phyloP scores from a whole-genome alignment of 1,140 invertebrate species.

The Protaetia brevitarsis region DNA sequence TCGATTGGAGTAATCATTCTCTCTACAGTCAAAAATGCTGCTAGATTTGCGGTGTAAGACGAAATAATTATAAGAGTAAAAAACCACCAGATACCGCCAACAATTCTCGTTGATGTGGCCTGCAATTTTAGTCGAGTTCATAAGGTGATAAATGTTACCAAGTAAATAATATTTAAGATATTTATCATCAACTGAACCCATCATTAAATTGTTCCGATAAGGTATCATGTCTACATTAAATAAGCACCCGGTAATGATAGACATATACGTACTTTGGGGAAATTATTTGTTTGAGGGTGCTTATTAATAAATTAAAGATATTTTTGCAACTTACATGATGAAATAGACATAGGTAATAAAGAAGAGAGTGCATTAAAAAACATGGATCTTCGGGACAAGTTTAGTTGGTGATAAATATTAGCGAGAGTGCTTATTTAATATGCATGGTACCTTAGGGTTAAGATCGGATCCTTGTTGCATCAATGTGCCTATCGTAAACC shows the following conservation, averaged over 20 bases:
- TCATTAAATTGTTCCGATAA: neutral
- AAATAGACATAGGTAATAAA: neutral
- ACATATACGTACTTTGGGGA: neutral
- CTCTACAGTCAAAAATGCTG: slow-evolving; percentile 95
- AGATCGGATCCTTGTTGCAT: slow-evolving; percentile 93
- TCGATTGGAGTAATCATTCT: slow-evolving; percentile 96
- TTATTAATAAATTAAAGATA: neutral
- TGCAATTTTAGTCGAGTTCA: too few relatives aligned
- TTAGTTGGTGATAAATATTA: slow-evolving; percentile 22
- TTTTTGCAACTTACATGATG: neutral
- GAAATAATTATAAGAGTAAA: slow-evolving; percentile 98
- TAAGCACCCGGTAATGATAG: slow-evolving; percentile 19
- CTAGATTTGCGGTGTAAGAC: slow-evolving; percentile 96
- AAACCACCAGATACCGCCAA: slow-evolving; percentile 98
- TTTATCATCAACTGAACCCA: slow-evolving; percentile 23
- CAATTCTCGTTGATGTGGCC: slow-evolving; percentile 90
- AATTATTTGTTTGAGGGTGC: neutral
- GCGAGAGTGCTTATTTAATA: slow-evolving; percentile 22
- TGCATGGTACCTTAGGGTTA: slow-evolving; percentile 69
- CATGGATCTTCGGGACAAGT: neutral
- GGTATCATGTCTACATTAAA: slow-evolving; percentile 9
- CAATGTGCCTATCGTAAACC: slow-evolving; percentile 84
- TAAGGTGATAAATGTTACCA: too few relatives aligned
- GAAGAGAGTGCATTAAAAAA: neutral
- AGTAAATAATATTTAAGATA: neutral